Percentiles rank a stretch among this genome's conserved stretches.
phyloP scores from a whole-genome alignment of 2,797 vertebrate species.

The Valencia hispanica region DNA sequence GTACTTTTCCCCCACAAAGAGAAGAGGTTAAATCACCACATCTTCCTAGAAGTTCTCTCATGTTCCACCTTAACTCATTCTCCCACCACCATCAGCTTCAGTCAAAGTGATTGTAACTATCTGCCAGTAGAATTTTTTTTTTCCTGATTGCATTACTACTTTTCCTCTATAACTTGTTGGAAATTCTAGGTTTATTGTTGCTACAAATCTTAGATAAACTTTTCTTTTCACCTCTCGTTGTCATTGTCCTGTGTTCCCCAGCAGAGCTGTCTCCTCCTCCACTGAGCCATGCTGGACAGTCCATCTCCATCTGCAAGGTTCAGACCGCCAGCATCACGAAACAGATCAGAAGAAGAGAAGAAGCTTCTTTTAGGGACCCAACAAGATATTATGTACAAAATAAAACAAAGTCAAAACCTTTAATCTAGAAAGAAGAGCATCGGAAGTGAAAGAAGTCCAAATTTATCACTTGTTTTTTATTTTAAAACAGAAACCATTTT shows the following conservation, averaged over 20 bases:
- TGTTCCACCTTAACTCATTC: background rate
- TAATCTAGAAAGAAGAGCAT: too few species aligned
- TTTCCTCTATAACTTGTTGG: background rate
- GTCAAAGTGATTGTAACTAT: background rate
- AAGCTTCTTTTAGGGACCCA: too few species aligned
- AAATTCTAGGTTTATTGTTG: background rate
- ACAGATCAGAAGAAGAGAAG: background rate
- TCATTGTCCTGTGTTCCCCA: conserved; percentile 86
- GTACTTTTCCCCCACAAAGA: background rate
- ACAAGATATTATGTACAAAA: too few species aligned
- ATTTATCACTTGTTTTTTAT: too few species aligned
- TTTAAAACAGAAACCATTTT: too few species aligned
- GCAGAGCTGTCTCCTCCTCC: conserved; percentile 88
- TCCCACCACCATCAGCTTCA: background rate
- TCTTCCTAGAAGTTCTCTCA: too few species aligned
- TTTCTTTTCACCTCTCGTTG: conserved; percentile 66
- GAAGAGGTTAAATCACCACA: background rate
- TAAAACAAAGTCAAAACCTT: too few species aligned
- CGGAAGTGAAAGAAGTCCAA: too few species aligned
- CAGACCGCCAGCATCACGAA: background rate
- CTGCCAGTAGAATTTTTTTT: background rate
- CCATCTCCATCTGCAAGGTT: conserved; percentile 67
- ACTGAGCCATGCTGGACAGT: conserved; percentile 78
- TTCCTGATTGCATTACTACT: background rate
- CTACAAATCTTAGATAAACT: background rate